Base-by-base conservation (phyloP, 2,888 invertebrate genomes). In the Endotricha flammealis region DNA sequence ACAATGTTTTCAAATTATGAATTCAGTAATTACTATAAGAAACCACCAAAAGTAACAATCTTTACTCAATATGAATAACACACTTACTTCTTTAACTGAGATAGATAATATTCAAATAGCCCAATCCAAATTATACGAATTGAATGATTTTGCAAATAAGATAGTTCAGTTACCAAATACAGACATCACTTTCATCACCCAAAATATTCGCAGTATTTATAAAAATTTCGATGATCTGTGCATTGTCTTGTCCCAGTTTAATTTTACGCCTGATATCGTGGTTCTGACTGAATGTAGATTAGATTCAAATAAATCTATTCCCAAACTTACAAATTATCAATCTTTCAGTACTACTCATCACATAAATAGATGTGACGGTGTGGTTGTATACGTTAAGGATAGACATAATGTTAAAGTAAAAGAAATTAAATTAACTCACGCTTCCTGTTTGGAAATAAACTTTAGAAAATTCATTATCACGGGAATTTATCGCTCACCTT, bases 401-500 rank as follows among this genome's bases (percentile, higher is more conserved):
- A n/a, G 8, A 11, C 27, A 17, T 8, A 27, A 17, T 11, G 2
- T 2, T 10, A 3, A 7, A 1, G 1, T 25, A 0, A 17, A 27
- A 6, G 33, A 33, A 27, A 33, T 33, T 8, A 17, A 6, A 5
- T 16, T 33, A 3, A 11, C 4, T 2, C 7, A 33, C 12, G 33
- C 33, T 8, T 33, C 32, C 5, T 14, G 32, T 10, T 1, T 32
- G 2, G 25, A 32, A 8, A 6, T 32, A 2, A 32, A 13, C 8
- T 1, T 32, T 3, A 1, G 11, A 9, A 13, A 24, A 11, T 4
- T 7, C 7, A 33, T 12, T 8, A 27, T 33, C 11, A 1, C 27
- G 7, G 16, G 33, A 17, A 33, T 33, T 10, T 33, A 27, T 14
- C 27, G 33, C 13, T 33, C 33, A 1, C 33, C 33, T 12, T 33